Percentiles rank a stretch among this genome's conserved stretches.
Evolutionary conservation across 2,113 vertebrate species (phyloP).

Genomic region (Esox niger): DNA sequence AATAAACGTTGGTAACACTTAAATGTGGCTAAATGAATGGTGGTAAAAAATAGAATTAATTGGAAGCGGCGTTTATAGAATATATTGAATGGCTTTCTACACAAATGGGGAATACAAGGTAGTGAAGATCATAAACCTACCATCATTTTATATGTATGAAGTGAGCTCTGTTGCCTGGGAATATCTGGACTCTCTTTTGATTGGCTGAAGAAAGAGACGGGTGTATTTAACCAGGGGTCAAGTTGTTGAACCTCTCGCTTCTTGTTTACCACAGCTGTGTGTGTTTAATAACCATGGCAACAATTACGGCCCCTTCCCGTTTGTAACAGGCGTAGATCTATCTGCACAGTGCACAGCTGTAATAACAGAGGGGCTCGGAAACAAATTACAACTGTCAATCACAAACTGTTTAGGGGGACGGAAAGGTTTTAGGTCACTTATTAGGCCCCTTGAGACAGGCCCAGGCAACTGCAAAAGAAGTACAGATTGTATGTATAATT

Average conservation of each 20-base stretch:
- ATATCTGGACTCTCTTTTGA: background rate
- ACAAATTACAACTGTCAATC: conserved; percentile 44
- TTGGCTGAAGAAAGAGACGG: conserved; percentile 9
- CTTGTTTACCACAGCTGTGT: conserved; percentile 52
- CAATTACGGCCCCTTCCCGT: conserved; percentile 41
- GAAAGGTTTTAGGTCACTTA: conserved; percentile 8
- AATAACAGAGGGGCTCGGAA: conserved; percentile 35
- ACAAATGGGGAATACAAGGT: too few relatives aligned
- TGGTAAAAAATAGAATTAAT: too few relatives aligned
- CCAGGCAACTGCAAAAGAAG: background rate
- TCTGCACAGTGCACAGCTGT: conserved; percentile 43
- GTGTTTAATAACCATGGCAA: conserved; percentile 57
- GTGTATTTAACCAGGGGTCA: conserved; percentile 27
- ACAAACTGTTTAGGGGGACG: conserved; percentile 9
- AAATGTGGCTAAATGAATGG: too few relatives aligned
- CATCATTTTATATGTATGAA: background rate
- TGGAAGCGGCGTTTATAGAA: too few relatives aligned
- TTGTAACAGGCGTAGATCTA: conserved; percentile 19
- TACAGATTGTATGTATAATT: conserved; percentile 31
- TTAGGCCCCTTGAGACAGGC: background rate
- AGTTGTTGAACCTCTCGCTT: conserved; percentile 33
- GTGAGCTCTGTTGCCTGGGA: background rate
- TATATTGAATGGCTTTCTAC: too few relatives aligned
- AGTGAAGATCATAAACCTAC: too few relatives aligned
- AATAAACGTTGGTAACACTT: too few relatives aligned